Percentiles rank a stretch among this genome's conserved stretches.
These are phyloP conservation scores for Lates calcarifer DNA, from an alignment of 2,113 vertebrate genomes.

Conservation along the genomic window DNA sequence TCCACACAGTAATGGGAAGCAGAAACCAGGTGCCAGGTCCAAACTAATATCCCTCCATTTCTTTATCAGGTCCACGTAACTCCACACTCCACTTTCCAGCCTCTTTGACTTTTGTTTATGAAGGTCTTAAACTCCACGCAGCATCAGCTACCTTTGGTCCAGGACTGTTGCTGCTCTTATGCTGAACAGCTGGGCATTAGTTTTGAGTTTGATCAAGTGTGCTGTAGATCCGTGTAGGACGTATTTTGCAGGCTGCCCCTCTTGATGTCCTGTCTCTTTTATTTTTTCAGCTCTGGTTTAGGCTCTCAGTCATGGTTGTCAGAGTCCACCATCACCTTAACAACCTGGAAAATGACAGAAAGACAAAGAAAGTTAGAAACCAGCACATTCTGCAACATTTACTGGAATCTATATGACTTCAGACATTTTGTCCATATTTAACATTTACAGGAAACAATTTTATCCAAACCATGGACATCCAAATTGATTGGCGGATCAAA, in stretches of 20 bases:
- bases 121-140: constrained; percentile 48
- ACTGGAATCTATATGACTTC: constrained; percentile 49
- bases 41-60: constrained; percentile 67
- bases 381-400: constrained; percentile 26
- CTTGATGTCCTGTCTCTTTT: constrained; percentile 7
- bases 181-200: constrained; percentile 37
- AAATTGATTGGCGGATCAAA: constrained; percentile 66
- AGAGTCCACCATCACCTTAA: constrained; percentile 52
- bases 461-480: constrained; percentile 19
- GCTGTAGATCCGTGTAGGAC: constrained; percentile 52
- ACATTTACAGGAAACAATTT: constrained; percentile 47
- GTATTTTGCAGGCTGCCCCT: constrained; percentile 14
- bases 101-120: constrained; percentile 26
- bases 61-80: constrained; percentile 48
- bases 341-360: constrained; percentile 70
- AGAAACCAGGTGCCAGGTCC: constrained; percentile 56
- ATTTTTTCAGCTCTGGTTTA: constrained; percentile 27
- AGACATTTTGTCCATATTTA: constrained; percentile 32
- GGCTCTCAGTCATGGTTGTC: constrained; percentile 59
- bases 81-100: constrained; percentile 53
- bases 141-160: constrained; percentile 50
- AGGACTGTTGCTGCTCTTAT: constrained; percentile 24
- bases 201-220: constrained; percentile 44
- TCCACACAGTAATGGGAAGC: constrained; percentile 65
- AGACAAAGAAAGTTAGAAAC: constrained; percentile 59